Evolutionary conservation across 1,140 invertebrate species (phyloP), one percentile per base, ranked within the genome.

Genomic region (Agrilus planipennis): DNA sequence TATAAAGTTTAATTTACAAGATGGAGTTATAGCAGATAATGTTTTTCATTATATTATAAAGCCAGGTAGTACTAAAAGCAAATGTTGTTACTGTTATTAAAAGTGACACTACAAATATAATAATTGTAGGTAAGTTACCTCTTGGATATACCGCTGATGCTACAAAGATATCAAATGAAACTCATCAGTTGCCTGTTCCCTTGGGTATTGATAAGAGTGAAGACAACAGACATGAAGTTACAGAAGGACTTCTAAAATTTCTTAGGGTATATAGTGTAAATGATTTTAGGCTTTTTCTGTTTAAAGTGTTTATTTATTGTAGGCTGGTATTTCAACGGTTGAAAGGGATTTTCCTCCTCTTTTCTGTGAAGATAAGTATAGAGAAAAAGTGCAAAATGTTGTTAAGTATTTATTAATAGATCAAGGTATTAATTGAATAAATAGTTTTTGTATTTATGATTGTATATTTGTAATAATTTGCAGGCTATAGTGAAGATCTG

Each of bases 81-180:
- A 7, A 25, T 6, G 22, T 25, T 25, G 22, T 6, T 25, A 5
- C 5, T 25, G n/a, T 15, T 11, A 12, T 30, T 12, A 30, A 4
- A 4, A n/a, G 5, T 12, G 11, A 15, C 12, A 15, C 4, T 30
- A 12, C 15, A 6, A 30, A 30, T 7, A 4, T 30, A 30, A 30
- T 12, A 30, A 39, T 35, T 41, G 22, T 40, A 68, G 65, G 60
- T 12, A 31, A 50, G 4, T 64, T 72, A 32, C 67, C 65, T 17
- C 22, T 69, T 0, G 75, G 75, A 0, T 77, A 68, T 44, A 60
- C 58, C 0, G 57, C 55, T 15, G 63, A 68, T 23, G 68, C 71
- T 0, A 59, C 65, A 32, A 48, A 61, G 4, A 58, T 60, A 4
- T 63, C 65, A n/a, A 41, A 64, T 17, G 52, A 64, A 2, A 62